Evolutionary conservation across 2,888 invertebrate genomes (phyloP), one percentile per base, ranked within the genome.

Genomic region (Lysandra coridon): DNA sequence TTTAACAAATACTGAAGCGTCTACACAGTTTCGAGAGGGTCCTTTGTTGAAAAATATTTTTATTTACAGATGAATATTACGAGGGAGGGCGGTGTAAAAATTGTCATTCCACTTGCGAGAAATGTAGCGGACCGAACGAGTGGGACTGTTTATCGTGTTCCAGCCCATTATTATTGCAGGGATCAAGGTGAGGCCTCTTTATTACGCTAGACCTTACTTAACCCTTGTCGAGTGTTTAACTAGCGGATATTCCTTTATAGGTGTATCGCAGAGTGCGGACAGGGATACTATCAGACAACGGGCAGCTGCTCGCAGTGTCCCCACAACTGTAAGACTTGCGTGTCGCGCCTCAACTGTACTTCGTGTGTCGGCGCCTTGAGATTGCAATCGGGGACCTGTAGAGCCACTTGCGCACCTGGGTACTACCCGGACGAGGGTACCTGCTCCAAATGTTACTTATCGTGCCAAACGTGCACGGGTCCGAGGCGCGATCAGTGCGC

Each of bases 401-500:
- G 97, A 80, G 96, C 97, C 1, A 96, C 97, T 0, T 98, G 98
- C 86, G 97, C 97, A 23, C 95, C 87, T 84, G 98, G 98, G 7
- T 98, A 97, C 89, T 98, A 97, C 91, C 98, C 97, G 85, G 98
- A 98, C 88, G 96, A 97, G 80, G 98, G 98, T 17, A 96, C 96
- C 64, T 98, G 98, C 89, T 96, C 97, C 73, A 97, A 97, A 86
- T 98, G 98, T 87, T 97, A 98, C 87, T 95, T 97, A 82, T 97
- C 97, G 77, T 98, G 98, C 88, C 96, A 96, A 88, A 98, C 98
- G 14, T 98, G 98, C 88, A 93, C 97, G 80, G 98, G 98, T 1
- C 98, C 98, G 0, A 95, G 97, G 83, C 95, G 97, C 82, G 97
- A 98, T 87, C 98, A 98, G 86, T 98, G 98, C 87, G 97, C 98